phyloP scores from a whole-genome alignment of 1,140 invertebrate genomes.

The Drosophila navojoa region DNA sequence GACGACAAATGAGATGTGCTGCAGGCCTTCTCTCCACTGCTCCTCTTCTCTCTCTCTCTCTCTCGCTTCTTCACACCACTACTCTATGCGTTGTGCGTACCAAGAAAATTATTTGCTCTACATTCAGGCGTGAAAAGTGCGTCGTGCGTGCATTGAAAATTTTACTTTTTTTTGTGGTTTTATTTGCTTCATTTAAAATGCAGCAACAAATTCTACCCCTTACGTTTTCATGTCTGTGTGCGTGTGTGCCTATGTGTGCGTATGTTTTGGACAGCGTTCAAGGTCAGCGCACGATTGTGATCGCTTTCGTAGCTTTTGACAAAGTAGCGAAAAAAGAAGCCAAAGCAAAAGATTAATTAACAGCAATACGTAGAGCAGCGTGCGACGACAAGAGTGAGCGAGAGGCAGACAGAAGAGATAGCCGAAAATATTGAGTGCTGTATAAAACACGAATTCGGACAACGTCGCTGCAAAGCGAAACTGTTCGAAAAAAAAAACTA shows the following conservation, averaged over 20 bases:
- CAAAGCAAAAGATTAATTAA: conserved; percentile 69
- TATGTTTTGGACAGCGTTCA: conserved; percentile 38
- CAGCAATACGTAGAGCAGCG: conserved; percentile 34
- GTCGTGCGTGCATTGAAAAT: conserved; percentile 46
- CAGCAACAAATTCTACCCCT: conserved; percentile 20
- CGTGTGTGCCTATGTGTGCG: background rate
- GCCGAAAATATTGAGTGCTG: conserved; percentile 37
- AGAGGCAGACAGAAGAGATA: conserved; percentile 25
- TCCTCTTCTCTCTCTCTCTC: no score
- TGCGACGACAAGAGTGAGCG: conserved; percentile 3
- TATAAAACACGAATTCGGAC: conserved; percentile 26
- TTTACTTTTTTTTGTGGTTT: conserved; percentile 13
- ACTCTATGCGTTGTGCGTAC: conserved; percentile 34
- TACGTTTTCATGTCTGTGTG: background rate
- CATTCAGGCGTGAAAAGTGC: conserved; percentile 49
- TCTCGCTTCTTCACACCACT: no score
- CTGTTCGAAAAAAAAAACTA: conserved; percentile 14
- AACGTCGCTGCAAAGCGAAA: conserved; percentile 31
- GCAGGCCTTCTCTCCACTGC: background rate
- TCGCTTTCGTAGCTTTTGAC: conserved; percentile 51
- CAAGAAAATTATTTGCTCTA: conserved; percentile 55
- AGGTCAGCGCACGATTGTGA: conserved; percentile 68
- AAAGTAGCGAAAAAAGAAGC: conserved; percentile 27
- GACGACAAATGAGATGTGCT: conserved; percentile 62
- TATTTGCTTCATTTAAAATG: conserved; percentile 48